Evolutionary conservation across 2,888 invertebrate genomes (phyloP), one percentile per base, ranked within the genome.

Genomic region (Eupithecia insigniata): DNA sequence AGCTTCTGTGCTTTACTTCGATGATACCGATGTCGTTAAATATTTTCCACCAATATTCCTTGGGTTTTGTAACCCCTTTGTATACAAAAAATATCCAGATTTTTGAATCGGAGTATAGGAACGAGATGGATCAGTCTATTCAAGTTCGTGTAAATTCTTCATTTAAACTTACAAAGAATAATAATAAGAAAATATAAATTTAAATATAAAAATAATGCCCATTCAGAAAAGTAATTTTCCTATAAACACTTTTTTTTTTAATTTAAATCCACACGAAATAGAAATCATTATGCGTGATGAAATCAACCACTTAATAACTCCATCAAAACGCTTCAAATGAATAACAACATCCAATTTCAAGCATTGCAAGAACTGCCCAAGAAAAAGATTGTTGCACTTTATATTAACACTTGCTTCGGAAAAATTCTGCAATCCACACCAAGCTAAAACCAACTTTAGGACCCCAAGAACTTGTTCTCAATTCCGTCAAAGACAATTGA

Each of bases 381-480:
- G 87, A 87, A 89, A 89, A 89, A 90, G 87, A 90, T 88, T 89
- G 86, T 87, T 90, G 88, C 89, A 88, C 87, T 88, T 83, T 81
- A 80, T 84, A 85, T 89, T 88, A 90, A 89, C 90, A 90, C 89
- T 89, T 87, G 88, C 88, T 88, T 85, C 82, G 82, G 83, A 88
- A 89, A 90, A 89, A 90, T 90, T 89, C 87, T 43, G 18, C 74
- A 80, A 83, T 73, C 83, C 72, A 16, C 0, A 0, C 7, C 0
- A 60, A 3, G 3, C 0, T 0, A 69, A 67, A 80, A 30, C 46
- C 12, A 74, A 84, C 84, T 81, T 12, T 75, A 64, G 12, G 0
- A 0, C 1, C 0, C 0, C 12, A 8, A 12, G 0, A 5, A 55
- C 22, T 72, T 7, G 30, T 67, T 64, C 60, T 14, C 46, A 36